These are phyloP conservation scores for Laspeyria flexula DNA, from an alignment of 2,888 invertebrate genomes.

Conservation along the genomic window DNA sequence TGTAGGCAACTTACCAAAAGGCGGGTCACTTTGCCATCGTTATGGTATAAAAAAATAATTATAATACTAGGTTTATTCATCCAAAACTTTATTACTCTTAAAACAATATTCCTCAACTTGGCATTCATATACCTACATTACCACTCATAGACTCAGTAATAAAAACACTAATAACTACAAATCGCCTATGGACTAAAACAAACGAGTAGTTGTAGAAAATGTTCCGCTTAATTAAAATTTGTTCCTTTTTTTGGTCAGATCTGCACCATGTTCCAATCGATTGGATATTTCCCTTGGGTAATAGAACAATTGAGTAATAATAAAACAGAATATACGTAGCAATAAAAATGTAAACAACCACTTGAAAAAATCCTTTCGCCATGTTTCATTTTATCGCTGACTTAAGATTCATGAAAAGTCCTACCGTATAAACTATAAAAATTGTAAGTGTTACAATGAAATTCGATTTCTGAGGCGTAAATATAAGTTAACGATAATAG, in stretches of 20 bases:
- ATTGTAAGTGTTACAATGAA: conserved; percentile 21
- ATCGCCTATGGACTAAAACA: conserved; percentile 6
- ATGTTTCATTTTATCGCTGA: conserved; percentile 19
- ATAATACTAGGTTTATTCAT: too few relatives aligned
- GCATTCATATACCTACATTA: too few relatives aligned
- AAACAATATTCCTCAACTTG: too few relatives aligned
- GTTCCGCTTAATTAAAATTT: conserved; percentile 37
- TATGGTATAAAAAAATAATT: too few relatives aligned
- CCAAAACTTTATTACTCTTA: too few relatives aligned
- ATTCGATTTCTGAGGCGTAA: conserved; percentile 11
- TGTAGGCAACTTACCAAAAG: too few relatives aligned
- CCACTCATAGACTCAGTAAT: too few relatives aligned
- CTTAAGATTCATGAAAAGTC: conserved; percentile 30
- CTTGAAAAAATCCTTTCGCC: conserved; percentile 12
- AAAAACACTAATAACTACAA: neutral
- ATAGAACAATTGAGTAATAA: conserved; percentile 21
- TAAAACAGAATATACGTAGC: conserved; percentile 16
- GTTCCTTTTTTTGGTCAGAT: conserved; percentile 28
- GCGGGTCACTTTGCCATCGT: too few relatives aligned
- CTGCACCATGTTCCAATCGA: conserved; percentile 24
- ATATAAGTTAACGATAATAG: conserved; percentile 12
- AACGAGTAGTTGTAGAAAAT: conserved; percentile 22
- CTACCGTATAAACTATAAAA: conserved; percentile 23
- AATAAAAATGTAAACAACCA: conserved; percentile 24
- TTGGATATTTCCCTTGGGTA: conserved; percentile 32